These are phyloP conservation scores for Romanogobio albipinnatus DNA, from an alignment of 2,113 vertebrate species.

Conservation along the genomic window DNA sequence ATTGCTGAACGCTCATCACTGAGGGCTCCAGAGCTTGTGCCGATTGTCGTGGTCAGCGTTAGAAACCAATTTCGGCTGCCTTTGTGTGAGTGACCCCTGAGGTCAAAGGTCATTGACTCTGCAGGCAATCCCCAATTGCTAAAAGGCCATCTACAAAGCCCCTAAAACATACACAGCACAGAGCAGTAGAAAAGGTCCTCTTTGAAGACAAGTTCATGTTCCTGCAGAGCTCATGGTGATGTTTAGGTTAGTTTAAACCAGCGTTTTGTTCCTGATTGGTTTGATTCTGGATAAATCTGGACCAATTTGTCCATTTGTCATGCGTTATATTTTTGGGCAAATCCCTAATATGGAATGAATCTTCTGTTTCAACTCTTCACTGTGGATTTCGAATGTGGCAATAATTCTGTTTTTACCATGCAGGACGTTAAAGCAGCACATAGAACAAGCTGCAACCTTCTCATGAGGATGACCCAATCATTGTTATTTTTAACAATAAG, in stretches of 20 bases:
- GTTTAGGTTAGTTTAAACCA: background rate
- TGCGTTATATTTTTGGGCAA: background rate
- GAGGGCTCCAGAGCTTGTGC: slow-evolving; percentile 8
- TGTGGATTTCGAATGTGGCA: background rate
- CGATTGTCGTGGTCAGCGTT: slow-evolving; percentile 44
- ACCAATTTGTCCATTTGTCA: background rate
- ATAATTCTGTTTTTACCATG: background rate
- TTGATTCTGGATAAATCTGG: background rate
- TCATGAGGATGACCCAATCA: no score
- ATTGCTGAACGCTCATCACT: slow-evolving; percentile 7
- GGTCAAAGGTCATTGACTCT: slow-evolving; percentile 71
- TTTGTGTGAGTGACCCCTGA: slow-evolving; percentile 66
- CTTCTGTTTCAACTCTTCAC: background rate
- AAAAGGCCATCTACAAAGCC: slow-evolving; percentile 66
- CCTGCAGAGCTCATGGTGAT: background rate
- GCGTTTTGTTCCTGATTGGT: background rate
- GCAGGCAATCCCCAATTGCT: slow-evolving; percentile 72
- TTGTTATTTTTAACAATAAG: background rate
- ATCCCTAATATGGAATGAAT: background rate
- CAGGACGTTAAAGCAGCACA: background rate
- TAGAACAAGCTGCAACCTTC: background rate
- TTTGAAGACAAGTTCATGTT: background rate
- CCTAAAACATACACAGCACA: slow-evolving; percentile 44
- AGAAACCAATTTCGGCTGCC: slow-evolving; percentile 68
- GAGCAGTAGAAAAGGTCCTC: background rate